Base-by-base conservation (phyloP, 2,888 invertebrate species). In the Antheraea assamensis region DNA sequence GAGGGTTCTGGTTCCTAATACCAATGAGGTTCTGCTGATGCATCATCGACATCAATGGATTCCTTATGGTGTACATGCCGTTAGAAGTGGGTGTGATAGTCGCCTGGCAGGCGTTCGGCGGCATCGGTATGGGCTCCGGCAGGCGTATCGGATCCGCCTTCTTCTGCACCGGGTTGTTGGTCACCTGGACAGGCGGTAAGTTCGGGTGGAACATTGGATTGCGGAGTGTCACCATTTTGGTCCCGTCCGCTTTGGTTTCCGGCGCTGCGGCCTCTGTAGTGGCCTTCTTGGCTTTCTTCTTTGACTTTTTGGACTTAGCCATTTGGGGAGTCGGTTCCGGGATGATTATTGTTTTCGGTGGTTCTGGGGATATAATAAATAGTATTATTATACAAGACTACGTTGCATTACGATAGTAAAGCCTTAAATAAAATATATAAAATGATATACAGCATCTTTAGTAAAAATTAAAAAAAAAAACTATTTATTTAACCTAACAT, bases 1-100 rank as follows among this genome's bases (percentile, higher is more conserved):
- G 88, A 0, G 90, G 90, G 0, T 81, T 84, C 0, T 83, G 91
- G 0, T 77, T 80, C 0, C 85, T 55, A 0, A 89, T 80, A 0
- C 92, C 91, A 87, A 92, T 91, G 0, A 93, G 76, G 15, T 83
- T 89, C 58, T 93, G 92, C 64, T 95, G 93, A 68, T 95, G 94
- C 90, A 93, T 92, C 88, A 94, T 92, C 0, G 94, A 95, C 88
- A 96, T 94, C 0, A 96, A 86, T 0, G 97, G 97, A 88, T 97
- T 97, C 19, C 98, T 93, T 72, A 98, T 98, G 0, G 98, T 98
- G 75, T 97, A 98, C 97, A 98, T 98, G 17, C 97, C 97, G 78
- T 94, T 95, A 0, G 94, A 93, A 0, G 95, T 93, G 0, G 95
- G 95, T 0, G 95, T 94, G n/a, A 95, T 95, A 0, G 94, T 94